Evolutionary conservation across 2,797 vertebrate species (phyloP), one percentile per base, ranked within the genome.

Genomic region (Saxicola maurus): DNA sequence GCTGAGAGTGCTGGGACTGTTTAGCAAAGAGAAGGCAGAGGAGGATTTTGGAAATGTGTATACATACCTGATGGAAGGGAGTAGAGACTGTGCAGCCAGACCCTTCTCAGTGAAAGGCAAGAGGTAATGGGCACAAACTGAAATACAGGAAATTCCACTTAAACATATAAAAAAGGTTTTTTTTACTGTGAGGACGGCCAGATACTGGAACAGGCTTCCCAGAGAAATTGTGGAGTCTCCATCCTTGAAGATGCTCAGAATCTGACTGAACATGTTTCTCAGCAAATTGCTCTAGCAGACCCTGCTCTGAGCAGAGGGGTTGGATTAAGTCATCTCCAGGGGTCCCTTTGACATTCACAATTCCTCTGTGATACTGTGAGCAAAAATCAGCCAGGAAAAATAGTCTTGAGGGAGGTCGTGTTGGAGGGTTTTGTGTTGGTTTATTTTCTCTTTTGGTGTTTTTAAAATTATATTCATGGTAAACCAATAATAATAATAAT

Each of bases 381-480:
- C 12, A 56, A 56, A 87, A 75, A 33, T 27, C n/a, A 76, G 14
- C 18, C 56, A 65, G 43, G 43, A 83, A 59, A 38, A 80, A 6
- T 1, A 46, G 21, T 59, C 30, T 31, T 35, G 31, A 53, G 66
- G 21, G 21, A 37, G 15, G 11, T 23, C 51, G 20, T 37, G 17
- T 31, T 35, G 10, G 10, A 59, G 33, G 14, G 8, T 30, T 52
- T 72, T 38, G 23, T 0, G 0, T 51, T 52, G 18, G 5, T 10
- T 68, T 38, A 30, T 28, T 17, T 33, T 7, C 24, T n/a, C 6
- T 30, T 43, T 56, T n/a, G 17, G 7, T 68, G 17, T 25, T 73
- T 76, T 67, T 38, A 0, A 61, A 73, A 81, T 55, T 53, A 38
- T 13, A 31, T 62, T 52, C 0, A 13, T 24, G 13, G 17, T 38